Conservation (phyloP, 2,888 invertebrate genomes). For the Tipula unca region DNA sequence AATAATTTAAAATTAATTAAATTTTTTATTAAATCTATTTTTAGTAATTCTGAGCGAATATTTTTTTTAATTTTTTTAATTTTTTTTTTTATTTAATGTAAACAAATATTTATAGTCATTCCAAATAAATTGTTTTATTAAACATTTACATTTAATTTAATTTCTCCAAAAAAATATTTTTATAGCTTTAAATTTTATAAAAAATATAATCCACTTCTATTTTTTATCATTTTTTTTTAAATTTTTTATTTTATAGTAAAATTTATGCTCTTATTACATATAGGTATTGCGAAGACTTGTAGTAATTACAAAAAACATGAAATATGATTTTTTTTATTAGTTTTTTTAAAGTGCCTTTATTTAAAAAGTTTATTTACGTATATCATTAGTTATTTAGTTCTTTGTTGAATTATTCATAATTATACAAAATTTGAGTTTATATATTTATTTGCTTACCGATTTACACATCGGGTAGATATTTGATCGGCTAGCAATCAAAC, state of each 20-base stretch:
- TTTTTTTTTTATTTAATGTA: neutral
- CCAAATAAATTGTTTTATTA: slow-evolving; percentile 8
- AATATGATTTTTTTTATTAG: neutral
- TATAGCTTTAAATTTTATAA: neutral
- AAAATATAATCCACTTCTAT: neutral
- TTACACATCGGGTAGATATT: no score
- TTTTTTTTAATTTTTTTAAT: neutral
- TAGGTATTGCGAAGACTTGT: neutral
- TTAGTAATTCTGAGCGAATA: slow-evolving; percentile 14
- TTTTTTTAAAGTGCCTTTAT: neutral
- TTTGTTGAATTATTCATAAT: neutral
- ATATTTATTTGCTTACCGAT: no score
- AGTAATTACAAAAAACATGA: neutral
- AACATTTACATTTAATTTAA: neutral
- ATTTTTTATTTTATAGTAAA: slow-evolving; percentile 1
- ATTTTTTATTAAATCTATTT: neutral
- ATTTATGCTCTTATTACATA: neutral
- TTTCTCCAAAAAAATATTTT: neutral
- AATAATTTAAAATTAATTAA: neutral
- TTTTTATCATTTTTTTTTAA: neutral
- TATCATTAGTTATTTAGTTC: neutral
- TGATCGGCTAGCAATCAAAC: no score
- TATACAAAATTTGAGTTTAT: neutral
- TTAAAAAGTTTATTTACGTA: neutral
- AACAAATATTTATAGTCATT: neutral